These are phyloP conservation scores for Girardinichthys multiradiatus DNA, from an alignment of 2,113 vertebrate genomes.

Conservation along the genomic window DNA sequence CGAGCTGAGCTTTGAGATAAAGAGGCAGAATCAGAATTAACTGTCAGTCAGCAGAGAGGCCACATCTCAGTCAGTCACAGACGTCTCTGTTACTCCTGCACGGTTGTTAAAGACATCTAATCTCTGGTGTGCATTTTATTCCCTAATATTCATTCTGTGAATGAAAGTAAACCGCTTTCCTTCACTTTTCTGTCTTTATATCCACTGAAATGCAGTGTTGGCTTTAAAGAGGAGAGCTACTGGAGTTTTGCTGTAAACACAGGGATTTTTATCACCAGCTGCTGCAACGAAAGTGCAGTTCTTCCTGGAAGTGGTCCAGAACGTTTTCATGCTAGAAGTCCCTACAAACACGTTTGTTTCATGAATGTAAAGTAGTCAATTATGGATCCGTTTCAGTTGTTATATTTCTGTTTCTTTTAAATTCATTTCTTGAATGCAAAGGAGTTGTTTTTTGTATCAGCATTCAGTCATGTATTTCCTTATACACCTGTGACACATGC, in stretches of 20 bases:
- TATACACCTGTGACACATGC: not conserved
- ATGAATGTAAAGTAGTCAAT: conserved; percentile 15
- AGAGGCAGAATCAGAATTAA: conserved; percentile 26
- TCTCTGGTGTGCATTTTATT: conserved; percentile 36
- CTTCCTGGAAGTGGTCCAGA: not conserved
- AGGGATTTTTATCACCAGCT: not conserved
- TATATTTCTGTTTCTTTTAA: not conserved
- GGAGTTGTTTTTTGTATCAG: not conserved
- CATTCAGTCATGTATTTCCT: too few species aligned
- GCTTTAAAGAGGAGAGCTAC: not conserved
- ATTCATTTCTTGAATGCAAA: conserved; percentile 4
- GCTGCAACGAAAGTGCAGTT: not conserved
- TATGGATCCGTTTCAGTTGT: conserved; percentile 1
- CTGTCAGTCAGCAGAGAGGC: conserved; percentile 13
- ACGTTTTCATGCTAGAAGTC: conserved; percentile 19
- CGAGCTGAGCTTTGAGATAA: conserved; percentile 25
- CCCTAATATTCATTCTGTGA: conserved; percentile 81
- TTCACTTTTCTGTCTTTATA: conserved; percentile 19
- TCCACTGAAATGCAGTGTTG: conserved; percentile 15
- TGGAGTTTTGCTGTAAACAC: not conserved
- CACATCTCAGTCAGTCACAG: conserved; percentile 27
- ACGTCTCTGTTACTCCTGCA: not conserved
- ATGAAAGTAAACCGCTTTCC: conserved; percentile 66
- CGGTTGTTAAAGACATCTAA: not conserved
- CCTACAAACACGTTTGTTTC: conserved; percentile 11